Conservation (phyloP, 2,797 vertebrate species). For the Hipposideros larvatus region DNA sequence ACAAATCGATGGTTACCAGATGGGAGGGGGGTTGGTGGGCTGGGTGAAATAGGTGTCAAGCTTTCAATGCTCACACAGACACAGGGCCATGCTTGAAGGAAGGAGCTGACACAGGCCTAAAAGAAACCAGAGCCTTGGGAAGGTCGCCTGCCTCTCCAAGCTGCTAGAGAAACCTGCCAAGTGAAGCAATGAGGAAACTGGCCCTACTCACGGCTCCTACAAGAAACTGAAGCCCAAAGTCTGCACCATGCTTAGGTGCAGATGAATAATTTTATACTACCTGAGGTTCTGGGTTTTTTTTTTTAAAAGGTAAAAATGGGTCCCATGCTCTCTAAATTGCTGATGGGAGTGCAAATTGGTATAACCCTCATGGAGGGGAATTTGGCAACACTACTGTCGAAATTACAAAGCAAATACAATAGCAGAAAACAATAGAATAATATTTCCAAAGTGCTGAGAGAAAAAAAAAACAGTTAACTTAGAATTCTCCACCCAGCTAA, state of each 20-base stretch:
- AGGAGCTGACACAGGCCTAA: not conserved
- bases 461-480: slow-evolving; percentile 17
- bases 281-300: not conserved
- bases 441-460: not conserved
- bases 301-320: not conserved
- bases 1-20: too few relatives aligned
- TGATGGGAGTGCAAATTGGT: not conserved
- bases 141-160: not conserved
- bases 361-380: not conserved
- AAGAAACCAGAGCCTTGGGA: not conserved
- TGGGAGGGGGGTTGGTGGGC: too few relatives aligned
- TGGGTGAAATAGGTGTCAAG: not conserved
- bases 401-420: not conserved
- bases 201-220: not conserved
- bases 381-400: not conserved
- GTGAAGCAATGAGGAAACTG: not conserved
- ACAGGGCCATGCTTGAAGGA: not conserved
- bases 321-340: not conserved
- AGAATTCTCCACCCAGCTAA: not conserved
- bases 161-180: not conserved
- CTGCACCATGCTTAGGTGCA: not conserved
- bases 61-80: not conserved
- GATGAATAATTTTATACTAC: not conserved
- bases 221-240: not conserved
- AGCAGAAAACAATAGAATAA: not conserved